Evolutionary conservation across 92 coral and sea anemone species (phyloP).

Genomic region (Parazoanthus swiftii): DNA sequence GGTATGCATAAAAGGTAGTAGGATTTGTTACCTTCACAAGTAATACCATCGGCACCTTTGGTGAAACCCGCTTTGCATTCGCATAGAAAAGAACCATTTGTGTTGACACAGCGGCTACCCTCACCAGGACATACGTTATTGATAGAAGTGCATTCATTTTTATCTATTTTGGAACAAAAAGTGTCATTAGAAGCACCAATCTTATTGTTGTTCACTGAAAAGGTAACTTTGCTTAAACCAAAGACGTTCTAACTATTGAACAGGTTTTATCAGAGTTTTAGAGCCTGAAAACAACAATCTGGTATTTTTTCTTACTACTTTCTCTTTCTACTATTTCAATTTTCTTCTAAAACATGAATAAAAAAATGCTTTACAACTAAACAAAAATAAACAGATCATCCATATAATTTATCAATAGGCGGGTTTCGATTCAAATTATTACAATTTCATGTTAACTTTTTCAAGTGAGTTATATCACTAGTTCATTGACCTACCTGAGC

Average conservation of each 20-base stretch:
- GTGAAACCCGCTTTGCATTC: constrained; percentile 15
- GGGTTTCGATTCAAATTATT: too few relatives aligned
- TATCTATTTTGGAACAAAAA: neutral
- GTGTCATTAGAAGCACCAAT: neutral
- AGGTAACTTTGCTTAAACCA: too few relatives aligned
- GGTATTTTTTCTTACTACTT: too few relatives aligned
- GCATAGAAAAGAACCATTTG: constrained; percentile 25
- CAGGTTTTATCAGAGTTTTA: too few relatives aligned
- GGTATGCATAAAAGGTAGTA: neutral
- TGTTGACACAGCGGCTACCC: constrained; percentile 1
- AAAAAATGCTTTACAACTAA: too few relatives aligned
- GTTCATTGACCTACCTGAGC: constrained; percentile 41
- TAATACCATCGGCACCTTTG: constrained; percentile 3
- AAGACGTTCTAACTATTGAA: too few relatives aligned
- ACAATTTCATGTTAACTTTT: too few relatives aligned
- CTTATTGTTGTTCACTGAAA: neutral
- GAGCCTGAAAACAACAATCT: too few relatives aligned
- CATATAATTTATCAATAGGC: too few relatives aligned
- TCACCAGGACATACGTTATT: neutral
- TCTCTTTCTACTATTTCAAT: too few relatives aligned
- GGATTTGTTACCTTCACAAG: neutral
- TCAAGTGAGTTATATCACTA: neutral
- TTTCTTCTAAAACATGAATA: too few relatives aligned
- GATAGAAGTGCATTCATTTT: constrained; percentile 1
- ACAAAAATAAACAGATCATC: too few relatives aligned